Percentiles rank a stretch among this genome's conserved stretches.
Evolutionary conservation across 2,113 vertebrate genomes (phyloP).

Genomic region (Ctenodactylus gundi): DNA sequence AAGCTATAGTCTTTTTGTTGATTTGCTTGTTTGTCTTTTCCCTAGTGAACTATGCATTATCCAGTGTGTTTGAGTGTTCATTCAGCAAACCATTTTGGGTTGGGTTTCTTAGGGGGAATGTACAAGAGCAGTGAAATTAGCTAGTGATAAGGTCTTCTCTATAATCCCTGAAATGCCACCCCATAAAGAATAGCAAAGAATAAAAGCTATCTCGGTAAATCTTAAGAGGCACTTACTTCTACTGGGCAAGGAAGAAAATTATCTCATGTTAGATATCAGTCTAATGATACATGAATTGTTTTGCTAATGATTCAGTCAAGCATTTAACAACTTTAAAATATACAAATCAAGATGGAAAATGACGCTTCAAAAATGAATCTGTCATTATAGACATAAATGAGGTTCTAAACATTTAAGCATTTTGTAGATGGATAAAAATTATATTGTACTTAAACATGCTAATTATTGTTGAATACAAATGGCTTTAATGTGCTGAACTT

Average conservation of each 20-base stretch:
- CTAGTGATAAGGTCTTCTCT: not conserved
- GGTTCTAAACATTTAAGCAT: constrained; percentile 71
- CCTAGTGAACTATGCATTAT: not conserved
- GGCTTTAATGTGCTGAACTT: constrained; percentile 46
- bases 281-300: constrained; percentile 83
- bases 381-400: constrained; percentile 72
- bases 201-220: constrained; percentile 68
- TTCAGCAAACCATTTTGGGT: not conserved
- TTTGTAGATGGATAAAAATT: constrained; percentile 69
- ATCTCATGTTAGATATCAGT: constrained; percentile 68
- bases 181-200: not conserved
- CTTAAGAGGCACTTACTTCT: constrained; percentile 61
- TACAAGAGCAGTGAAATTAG: constrained; percentile 22
- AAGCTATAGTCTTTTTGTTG: no score
- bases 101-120: constrained; percentile 20
- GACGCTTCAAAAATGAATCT: constrained; percentile 76
- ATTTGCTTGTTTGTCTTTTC: no score
- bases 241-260: constrained; percentile 75
- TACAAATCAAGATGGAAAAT: constrained; percentile 76
- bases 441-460: constrained; percentile 73
- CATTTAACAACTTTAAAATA: constrained; percentile 82
- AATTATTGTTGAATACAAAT: constrained; percentile 63
- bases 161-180: not conserved
- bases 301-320: constrained; percentile 83
- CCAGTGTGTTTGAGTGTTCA: not conserved